A percentile compares a stretch with the other conserved stretches of the same genome.
Evolutionary conservation across 2,888 invertebrate species (phyloP).

Genomic region (Halictus ligatus): DNA sequence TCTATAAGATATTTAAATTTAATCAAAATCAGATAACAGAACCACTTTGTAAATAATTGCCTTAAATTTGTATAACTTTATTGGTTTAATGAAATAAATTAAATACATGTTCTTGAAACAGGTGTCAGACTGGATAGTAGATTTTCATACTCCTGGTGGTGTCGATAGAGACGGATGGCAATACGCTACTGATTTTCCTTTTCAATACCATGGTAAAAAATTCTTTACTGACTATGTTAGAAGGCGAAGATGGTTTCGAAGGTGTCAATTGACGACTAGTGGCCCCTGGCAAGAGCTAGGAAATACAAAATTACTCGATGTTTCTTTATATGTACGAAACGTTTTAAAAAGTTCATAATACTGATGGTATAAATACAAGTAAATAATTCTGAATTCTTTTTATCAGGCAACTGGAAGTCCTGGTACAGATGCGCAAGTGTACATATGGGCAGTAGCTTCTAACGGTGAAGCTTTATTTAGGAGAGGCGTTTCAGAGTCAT

Average conservation of each 20-base stretch:
- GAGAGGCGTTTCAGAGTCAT: slow-evolving; percentile 90
- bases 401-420: slow-evolving; percentile 84
- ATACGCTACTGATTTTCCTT: slow-evolving; percentile 96
- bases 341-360: background rate
- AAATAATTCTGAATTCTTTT: slow-evolving; percentile 21
- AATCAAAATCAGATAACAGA: too few relatives aligned
- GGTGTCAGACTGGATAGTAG: slow-evolving; percentile 96
- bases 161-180: slow-evolving; percentile 98
- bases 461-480: slow-evolving; percentile 95
- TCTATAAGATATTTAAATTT: too few relatives aligned
- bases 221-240: slow-evolving; percentile 95
- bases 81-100: background rate
- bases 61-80: background rate
- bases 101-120: slow-evolving; percentile 72
- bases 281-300: slow-evolving; percentile 96
- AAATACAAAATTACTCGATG: slow-evolving; percentile 93
- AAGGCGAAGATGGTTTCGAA: slow-evolving; percentile 92
- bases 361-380: slow-evolving; percentile 1
- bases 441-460: slow-evolving; percentile 94
- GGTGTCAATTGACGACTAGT: slow-evolving; percentile 92
- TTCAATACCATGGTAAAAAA: slow-evolving; percentile 93
- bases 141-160: slow-evolving; percentile 95
- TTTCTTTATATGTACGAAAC: slow-evolving; percentile 89
- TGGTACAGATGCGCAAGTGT: slow-evolving; percentile 84
- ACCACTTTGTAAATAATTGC: too few relatives aligned